Evolutionary conservation across 2,888 invertebrate species (phyloP).

Genomic region (Megalurothrips usitatus): DNA sequence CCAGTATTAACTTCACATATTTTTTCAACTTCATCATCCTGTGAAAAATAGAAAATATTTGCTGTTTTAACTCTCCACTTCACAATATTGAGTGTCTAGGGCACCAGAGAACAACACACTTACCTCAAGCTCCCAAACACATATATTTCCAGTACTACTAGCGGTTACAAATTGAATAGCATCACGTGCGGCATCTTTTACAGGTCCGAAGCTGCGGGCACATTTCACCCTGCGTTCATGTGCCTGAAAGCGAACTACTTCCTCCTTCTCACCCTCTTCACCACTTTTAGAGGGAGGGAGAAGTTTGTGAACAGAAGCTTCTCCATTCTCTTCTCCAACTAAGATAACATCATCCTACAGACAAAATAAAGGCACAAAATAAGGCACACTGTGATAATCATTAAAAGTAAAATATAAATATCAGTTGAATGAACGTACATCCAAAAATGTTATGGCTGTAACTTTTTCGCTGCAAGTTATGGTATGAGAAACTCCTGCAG

Average conservation of each 20-base stretch:
- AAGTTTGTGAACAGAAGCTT: not conserved
- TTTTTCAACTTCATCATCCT: not conserved
- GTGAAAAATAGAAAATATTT: not conserved
- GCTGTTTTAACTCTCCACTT: not conserved
- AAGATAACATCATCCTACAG: conserved; percentile 55
- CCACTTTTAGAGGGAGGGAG: not conserved
- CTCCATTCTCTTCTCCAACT: conserved; percentile 70
- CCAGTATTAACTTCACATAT: not conserved
- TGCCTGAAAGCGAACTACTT: not conserved
- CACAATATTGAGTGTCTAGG: not conserved
- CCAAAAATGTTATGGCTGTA: conserved; percentile 64
- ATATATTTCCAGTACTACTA: not conserved
- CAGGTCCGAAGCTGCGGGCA: not conserved
- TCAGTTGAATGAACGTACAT: conserved; percentile 43
- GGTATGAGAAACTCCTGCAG: conserved; percentile 65
- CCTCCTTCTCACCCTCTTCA: not conserved
- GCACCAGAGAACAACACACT: not conserved
- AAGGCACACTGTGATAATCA: conserved; percentile 17
- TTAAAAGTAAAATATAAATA: not conserved
- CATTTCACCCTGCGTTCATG: not conserved
- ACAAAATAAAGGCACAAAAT: conserved; percentile 32
- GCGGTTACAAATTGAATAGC: not conserved
- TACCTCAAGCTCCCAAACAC: conserved; percentile 15
- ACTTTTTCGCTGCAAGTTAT: conserved; percentile 66
- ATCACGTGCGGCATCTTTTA: not conserved